Evolutionary conservation across 2,888 invertebrate species (phyloP).

Genomic region (Parapristionchus giblindavisi): DNA sequence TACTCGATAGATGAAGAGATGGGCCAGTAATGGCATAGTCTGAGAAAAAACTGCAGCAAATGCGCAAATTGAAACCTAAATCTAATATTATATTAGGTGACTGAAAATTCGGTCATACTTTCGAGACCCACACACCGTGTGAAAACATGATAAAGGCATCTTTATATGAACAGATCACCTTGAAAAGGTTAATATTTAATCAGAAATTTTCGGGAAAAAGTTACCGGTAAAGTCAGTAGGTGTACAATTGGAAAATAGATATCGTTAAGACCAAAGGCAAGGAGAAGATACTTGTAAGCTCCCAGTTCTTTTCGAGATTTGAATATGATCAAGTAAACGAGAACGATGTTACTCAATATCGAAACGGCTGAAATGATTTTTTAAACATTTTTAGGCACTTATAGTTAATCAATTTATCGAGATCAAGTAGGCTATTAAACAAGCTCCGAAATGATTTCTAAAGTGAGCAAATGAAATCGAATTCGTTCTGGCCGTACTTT

Average conservation of each 20-base stretch:
- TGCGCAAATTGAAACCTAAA: conserved; percentile 16
- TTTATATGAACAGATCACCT: conserved; percentile 5
- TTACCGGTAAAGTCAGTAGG: background rate
- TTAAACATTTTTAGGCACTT: too few relatives aligned
- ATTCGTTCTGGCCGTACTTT: too few relatives aligned
- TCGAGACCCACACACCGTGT: background rate
- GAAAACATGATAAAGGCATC: conserved; percentile 15
- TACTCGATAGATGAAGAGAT: conserved; percentile 9
- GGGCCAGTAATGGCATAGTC: conserved; percentile 10
- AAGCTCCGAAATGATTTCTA: too few relatives aligned
- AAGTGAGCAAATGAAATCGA: too few relatives aligned
- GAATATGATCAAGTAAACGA: conserved; percentile 11
- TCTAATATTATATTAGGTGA: too few relatives aligned
- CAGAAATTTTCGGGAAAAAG: too few relatives aligned
- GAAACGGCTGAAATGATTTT: background rate
- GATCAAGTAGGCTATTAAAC: too few relatives aligned
- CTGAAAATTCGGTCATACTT: background rate
- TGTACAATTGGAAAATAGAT: conserved; percentile 9
- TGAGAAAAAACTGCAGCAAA: background rate
- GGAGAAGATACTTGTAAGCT: conserved; percentile 6
- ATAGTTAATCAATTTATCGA: too few relatives aligned
- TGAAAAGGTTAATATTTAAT: too few relatives aligned
- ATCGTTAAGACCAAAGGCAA: conserved; percentile 14
- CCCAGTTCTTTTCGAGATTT: conserved; percentile 8
- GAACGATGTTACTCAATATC: background rate